Evolutionary conservation across 1,140 invertebrate genomes (phyloP).

Genomic region (Chlorops oryzae): DNA sequence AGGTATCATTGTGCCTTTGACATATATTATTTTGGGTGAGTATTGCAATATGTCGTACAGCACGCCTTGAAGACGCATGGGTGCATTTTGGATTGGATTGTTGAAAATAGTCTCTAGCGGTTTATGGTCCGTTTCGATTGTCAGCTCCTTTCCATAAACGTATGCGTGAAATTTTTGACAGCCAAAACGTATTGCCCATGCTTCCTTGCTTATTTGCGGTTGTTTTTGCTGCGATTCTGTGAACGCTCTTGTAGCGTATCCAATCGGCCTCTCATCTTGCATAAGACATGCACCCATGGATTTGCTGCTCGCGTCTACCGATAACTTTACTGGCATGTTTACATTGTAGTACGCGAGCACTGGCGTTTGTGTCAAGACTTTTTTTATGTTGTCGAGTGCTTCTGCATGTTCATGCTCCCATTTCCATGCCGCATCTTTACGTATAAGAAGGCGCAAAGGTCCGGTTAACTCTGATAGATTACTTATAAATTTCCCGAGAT

Average conservation of each 20-base stretch:
- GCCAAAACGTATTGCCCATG: constrained; percentile 34
- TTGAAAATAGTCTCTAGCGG: constrained; percentile 47
- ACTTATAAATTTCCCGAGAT: constrained; percentile 40
- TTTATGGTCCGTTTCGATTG: constrained; percentile 49
- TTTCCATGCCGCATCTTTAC: constrained; percentile 39
- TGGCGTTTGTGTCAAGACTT: constrained; percentile 18
- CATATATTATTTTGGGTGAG: no score
- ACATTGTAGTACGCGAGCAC: constrained; percentile 31
- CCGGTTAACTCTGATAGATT: constrained; percentile 41
- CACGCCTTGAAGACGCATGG: no score
- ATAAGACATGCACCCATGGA: constrained; percentile 29
- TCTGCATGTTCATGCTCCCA: constrained; percentile 35
- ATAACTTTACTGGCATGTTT: constrained; percentile 15
- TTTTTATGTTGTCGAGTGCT: constrained; percentile 42
- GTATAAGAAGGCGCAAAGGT: constrained; percentile 41
- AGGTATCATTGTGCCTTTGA: no score
- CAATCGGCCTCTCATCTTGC: constrained; percentile 25
- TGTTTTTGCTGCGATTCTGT: constrained; percentile 32
- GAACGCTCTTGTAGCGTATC: constrained; percentile 34
- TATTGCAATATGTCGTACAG: no score
- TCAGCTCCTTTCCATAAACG: constrained; percentile 20
- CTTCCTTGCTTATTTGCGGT: constrained; percentile 44
- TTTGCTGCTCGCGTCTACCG: constrained; percentile 15
- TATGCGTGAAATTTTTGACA: constrained; percentile 31
- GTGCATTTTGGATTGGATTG: no score